A percentile compares a stretch with the other conserved stretches of the same genome.
Conservation (phyloP, 2,797 vertebrate genomes). For the Enteromius argenteus region DNA sequence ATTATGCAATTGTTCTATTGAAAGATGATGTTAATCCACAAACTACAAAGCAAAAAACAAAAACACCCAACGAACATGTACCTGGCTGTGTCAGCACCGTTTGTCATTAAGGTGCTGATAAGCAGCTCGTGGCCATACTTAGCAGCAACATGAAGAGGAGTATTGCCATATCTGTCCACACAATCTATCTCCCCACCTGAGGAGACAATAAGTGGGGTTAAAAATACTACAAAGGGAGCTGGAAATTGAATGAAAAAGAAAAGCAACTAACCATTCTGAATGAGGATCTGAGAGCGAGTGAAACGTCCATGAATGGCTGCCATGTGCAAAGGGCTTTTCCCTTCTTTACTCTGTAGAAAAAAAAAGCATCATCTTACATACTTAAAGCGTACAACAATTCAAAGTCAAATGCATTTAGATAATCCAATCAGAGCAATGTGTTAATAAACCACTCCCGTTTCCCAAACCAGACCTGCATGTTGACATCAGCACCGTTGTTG, state of each 20-base stretch:
- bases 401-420: not conserved
- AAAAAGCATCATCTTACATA: not conserved
- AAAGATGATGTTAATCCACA: not conserved
- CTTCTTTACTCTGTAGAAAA: conserved; percentile 90
- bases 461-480: conserved; percentile 87
- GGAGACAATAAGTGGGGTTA: not conserved
- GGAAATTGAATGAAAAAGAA: not conserved
- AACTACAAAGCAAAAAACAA: not conserved
- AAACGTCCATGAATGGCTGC: conserved; percentile 98
- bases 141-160: conserved; percentile 98
- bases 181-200: conserved; percentile 97
- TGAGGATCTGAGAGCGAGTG: conserved; percentile 98
- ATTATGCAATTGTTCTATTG: not conserved
- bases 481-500: conserved; percentile 98
- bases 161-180: conserved; percentile 98
- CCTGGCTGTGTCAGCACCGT: conserved; percentile 98
- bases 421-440: not conserved
- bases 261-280: conserved; percentile 89
- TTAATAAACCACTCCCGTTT: not conserved
- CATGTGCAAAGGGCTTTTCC: conserved; percentile 99
- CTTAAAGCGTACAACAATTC: not conserved
- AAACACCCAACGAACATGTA: conserved; percentile 56
- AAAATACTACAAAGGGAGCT: not conserved
- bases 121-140: conserved; percentile 98
- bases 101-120: conserved; percentile 99